Evolutionary conservation across 2,797 vertebrate genomes (phyloP), one percentile per base, ranked within the genome.

Genomic region (Urosaurus nigricauda): DNA sequence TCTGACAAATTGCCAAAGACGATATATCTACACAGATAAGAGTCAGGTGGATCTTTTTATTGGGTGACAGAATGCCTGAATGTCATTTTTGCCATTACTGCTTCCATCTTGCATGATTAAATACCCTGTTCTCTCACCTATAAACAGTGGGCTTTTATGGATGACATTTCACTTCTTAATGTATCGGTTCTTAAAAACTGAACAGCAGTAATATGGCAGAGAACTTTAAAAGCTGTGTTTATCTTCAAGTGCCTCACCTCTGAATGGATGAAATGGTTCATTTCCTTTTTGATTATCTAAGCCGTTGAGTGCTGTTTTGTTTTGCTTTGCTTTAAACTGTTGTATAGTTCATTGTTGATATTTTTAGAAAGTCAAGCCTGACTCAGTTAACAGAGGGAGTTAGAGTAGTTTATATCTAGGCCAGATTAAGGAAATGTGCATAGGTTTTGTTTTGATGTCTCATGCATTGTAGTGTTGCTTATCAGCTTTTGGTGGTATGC

Each of bases 21-120:
- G 74, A 84, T 79, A 35, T 70, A 37, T 71, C 60, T 68, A 2
- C 29, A 29, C 19, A 29, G 43, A 58, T 58, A 83, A 71, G 74
- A 71, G 71, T 40, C 71, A 82, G 47, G 79, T 75, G 58, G 29
- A 58, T 83, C 32, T 83, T 83, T 40, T 83, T 51, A 51, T n/a
- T 81, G 68, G 78, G 77, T 89, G 53, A 68, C 51, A 83, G 60
- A 77, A 60, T 32, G 14, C 40, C 21, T n/a, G 24, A 1, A 47
- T 87, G 53, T 37, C 24, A 32, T 87, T 84, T 63, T 35, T 78
- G 65, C 51, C 11, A 47, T n/a, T 26, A 43, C 37, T 37, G 32
- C 40, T 79, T 47, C 68, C 14, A 74, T 63, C 26, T 35, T 35
- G 43, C 47, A 17, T 35, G 47, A 43, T 56, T 60, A 60, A 60